Evolutionary conservation across 1,140 invertebrate genomes (phyloP), one percentile per base, ranked within the genome.

Genomic region (Anadara kagoshimensis): DNA sequence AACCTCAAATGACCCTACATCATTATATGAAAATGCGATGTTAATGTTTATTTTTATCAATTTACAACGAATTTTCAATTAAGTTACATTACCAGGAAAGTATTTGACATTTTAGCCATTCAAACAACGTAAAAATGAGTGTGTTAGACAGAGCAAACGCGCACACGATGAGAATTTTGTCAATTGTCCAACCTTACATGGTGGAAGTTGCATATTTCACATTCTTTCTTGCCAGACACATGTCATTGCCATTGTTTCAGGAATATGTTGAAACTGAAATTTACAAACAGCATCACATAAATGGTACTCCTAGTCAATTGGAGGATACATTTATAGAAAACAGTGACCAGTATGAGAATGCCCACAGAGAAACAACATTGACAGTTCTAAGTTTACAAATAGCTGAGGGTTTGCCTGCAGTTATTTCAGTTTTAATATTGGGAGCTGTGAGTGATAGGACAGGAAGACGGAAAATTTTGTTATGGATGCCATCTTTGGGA

Each of bases 401-500:
- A 26, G 85, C 85, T 0, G 85, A 87, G 68, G 85, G 85, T 18
- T 68, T 87, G 11, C 85, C 85, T 54, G 83, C 85, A 36, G 84
- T 87, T 20, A 77, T 87, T 14, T 78, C 83, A 29, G 85, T 87
- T 5, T 81, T 87, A 24, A 85, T 87, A 22, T 69, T 87, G 0
- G 85, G 85, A 36, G 85, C 85, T 16, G 69, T 87, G 22, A 85
- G 85, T 81, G 85, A 87, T 62, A 76, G 82, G 54, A 85, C 84
- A 8, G 84, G 84, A 7, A 69, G 82, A 26, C 77, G 85, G 59
- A 81, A 79, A 43, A 85, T 87, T 44, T 64, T 87, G 44, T 53
- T 87, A 26, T 85, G 84, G 83, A 63, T 87, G 47, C 85, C 85
- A 12, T 72, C 82, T 3, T 67, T 87, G 12, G 85, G 85, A 61